Evolutionary conservation across 2,113 vertebrate genomes (phyloP).

Genomic region (zebrafish (Danio rerio)): DNA sequence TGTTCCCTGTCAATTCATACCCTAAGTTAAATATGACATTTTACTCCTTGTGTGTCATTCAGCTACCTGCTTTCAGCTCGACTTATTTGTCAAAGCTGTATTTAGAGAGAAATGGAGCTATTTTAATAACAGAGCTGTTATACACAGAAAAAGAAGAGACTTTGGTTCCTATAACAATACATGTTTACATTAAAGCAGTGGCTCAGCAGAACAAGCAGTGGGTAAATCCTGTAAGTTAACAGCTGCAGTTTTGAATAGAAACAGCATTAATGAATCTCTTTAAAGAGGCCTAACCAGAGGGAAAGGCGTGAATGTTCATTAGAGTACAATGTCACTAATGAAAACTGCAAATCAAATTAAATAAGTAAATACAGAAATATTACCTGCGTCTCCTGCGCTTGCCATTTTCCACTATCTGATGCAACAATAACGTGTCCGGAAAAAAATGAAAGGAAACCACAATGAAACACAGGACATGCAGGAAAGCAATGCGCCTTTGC

Average conservation of each 20-base stretch:
- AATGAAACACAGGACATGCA: conserved; percentile 19
- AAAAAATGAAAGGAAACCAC: conserved; percentile 45
- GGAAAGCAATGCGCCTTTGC: not conserved
- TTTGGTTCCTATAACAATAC: not conserved
- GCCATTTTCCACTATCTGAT: conserved; percentile 77
- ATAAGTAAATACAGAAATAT: not conserved
- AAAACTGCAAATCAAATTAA: too few relatives aligned
- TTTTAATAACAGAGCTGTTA: not conserved
- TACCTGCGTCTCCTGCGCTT: conserved; percentile 72
- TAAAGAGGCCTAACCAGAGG: not conserved
- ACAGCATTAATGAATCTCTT: not conserved
- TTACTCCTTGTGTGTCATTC: not conserved
- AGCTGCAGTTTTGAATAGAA: not conserved
- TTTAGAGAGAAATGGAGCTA: not conserved
- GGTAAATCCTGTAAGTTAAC: not conserved
- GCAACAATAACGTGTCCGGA: conserved; percentile 79
- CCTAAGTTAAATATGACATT: not conserved
- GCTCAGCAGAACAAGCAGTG: not conserved
- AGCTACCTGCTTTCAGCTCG: not conserved
- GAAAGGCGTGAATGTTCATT: not conserved
- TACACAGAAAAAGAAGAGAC: not conserved
- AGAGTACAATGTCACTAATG: not conserved
- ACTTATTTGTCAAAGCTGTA: not conserved
- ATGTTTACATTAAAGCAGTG: not conserved
- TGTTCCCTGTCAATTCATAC: not conserved